Percentiles rank a stretch among this genome's conserved stretches.
These are phyloP conservation scores for Melanotaenia maccullochi DNA, from an alignment of 2,797 vertebrate species.

Conservation along the genomic window DNA sequence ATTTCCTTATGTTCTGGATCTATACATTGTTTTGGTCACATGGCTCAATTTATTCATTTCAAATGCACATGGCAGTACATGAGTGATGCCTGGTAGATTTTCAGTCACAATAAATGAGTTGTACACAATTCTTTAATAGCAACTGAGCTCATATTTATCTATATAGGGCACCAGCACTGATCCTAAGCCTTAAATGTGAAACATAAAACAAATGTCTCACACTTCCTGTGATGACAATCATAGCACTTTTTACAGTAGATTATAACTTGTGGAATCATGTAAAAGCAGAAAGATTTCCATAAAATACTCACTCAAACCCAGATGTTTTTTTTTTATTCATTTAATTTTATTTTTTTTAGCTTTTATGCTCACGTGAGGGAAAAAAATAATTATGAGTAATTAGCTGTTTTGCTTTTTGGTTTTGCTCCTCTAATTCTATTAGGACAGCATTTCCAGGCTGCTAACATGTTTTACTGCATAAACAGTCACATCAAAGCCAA, in stretches of 20 bases:
- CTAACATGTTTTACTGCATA: slow-evolving; percentile 39
- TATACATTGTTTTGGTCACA: no score
- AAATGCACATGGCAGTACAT: no score
- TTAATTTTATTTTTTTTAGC: slow-evolving; percentile 9
- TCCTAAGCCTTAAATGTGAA: background rate
- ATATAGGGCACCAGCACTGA: no score
- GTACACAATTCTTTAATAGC: no score
- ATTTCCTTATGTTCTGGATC: no score
- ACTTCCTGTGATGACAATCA: background rate
- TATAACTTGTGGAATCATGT: background rate
- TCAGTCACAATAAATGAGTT: no score
- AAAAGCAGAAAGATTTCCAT: background rate
- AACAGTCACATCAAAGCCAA: slow-evolving; percentile 40
- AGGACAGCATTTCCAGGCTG: slow-evolving; percentile 28
- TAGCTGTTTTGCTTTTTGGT: slow-evolving; percentile 28
- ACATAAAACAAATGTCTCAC: background rate
- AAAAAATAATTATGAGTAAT: slow-evolving; percentile 37
- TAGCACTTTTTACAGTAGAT: background rate
- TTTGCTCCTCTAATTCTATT: slow-evolving; percentile 31
- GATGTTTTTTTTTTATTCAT: slow-evolving; percentile 25
- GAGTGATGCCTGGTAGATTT: no score
- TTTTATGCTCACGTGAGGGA: slow-evolving; percentile 21
- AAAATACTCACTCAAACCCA: slow-evolving; percentile 29
- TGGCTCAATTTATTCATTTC: no score
- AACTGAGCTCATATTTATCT: no score